A percentile compares a stretch with the other conserved stretches of the same genome.
Conservation (phyloP, 1,140 invertebrate species). For the Heliconius hewitsoni region DNA sequence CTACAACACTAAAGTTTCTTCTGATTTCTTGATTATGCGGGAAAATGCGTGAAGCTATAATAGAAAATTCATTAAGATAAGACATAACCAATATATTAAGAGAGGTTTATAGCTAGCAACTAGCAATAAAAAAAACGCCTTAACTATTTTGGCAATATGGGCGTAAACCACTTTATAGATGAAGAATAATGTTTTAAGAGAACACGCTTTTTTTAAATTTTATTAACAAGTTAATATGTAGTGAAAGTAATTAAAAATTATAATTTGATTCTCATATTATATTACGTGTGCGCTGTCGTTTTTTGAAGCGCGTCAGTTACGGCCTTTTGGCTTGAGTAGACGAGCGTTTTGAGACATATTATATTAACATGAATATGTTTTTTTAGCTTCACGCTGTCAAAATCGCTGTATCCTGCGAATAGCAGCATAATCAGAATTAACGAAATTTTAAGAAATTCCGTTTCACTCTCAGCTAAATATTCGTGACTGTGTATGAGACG, state of each 20-base stretch:
- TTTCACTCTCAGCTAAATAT: no score
- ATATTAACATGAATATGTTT: no score
- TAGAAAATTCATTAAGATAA: no score
- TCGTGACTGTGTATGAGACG: no score
- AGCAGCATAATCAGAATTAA: no score
- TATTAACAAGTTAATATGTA: constrained; percentile 39
- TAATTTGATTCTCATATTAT: constrained; percentile 61
- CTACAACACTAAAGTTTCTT: no score
- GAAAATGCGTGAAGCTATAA: no score
- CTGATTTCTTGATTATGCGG: no score
- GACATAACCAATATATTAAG: no score
- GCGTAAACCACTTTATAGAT: constrained; percentile 21
- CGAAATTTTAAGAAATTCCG: no score
- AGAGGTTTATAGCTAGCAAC: not conserved
- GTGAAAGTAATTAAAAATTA: constrained; percentile 65
- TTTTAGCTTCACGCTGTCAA: no score
- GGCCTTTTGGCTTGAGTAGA: constrained; percentile 36
- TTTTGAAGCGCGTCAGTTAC: constrained; percentile 37
- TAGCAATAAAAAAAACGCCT: not conserved
- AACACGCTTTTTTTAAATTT: constrained; percentile 24
- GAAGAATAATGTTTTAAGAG: constrained; percentile 9
- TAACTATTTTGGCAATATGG: constrained; percentile 23
- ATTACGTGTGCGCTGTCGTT: constrained; percentile 45
- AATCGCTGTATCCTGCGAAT: no score
- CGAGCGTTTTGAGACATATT: constrained; percentile 26